A percentile compares a stretch with the other conserved stretches of the same genome.
These are phyloP conservation scores for Poecilia wingei DNA, from an alignment of 2,797 vertebrate genomes.

Conservation along the genomic window DNA sequence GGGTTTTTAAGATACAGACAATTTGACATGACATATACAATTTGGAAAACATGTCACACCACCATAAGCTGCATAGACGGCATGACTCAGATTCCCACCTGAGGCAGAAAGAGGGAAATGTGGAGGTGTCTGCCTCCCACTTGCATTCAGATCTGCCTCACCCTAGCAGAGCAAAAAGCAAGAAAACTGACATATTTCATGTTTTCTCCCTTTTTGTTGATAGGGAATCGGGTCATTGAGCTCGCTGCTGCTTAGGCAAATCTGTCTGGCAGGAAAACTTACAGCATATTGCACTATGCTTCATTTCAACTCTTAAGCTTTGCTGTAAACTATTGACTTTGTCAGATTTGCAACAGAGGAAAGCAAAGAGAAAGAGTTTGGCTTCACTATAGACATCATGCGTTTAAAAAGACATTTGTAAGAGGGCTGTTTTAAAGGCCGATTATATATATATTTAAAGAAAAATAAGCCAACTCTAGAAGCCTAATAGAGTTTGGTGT, in stretches of 20 bases:
- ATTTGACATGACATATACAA: constrained; percentile 13
- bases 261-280: constrained; percentile 4
- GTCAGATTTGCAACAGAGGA: background rate
- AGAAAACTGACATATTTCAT: constrained; percentile 1
- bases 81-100: constrained; percentile 5
- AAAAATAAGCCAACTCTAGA: background rate
- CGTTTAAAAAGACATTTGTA: background rate
- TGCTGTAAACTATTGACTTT: constrained; percentile 2
- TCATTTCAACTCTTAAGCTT: constrained; percentile 11
- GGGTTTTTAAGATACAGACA: constrained; percentile 8
- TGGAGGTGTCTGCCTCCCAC: constrained; percentile 4
- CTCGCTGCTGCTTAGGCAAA: constrained; percentile 6
- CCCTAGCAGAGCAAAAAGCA: constrained; percentile 5
- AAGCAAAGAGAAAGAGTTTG: background rate
- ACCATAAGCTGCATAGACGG: background rate
- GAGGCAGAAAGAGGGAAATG: background rate
- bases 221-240: constrained; percentile 4
- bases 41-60: constrained; percentile 3
- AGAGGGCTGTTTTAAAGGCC: background rate
- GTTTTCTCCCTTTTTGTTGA: constrained; percentile 3
- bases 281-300: constrained; percentile 12
- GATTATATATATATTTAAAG: background rate
- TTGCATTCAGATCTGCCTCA: background rate
- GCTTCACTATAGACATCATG: background rate
- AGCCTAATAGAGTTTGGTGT: background rate